Evolutionary conservation across 2,113 vertebrate species (phyloP).

Genomic region (Raphicerus campestris): DNA sequence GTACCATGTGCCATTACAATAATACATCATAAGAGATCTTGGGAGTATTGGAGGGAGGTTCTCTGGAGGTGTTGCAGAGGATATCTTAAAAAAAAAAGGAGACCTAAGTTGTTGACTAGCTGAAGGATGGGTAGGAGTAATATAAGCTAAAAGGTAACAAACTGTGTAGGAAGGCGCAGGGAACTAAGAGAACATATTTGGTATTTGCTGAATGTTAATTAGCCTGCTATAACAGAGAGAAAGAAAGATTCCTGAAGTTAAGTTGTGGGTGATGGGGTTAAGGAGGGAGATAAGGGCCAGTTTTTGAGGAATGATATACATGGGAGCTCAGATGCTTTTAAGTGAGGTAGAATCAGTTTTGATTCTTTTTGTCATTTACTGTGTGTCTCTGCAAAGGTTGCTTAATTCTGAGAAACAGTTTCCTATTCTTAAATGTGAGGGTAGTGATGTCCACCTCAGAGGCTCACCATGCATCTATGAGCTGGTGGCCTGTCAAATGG

Average conservation of each 20-base stretch:
- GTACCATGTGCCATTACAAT: accelerated
- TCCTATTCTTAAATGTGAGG: neutral
- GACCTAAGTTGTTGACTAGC: neutral
- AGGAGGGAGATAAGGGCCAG: neutral
- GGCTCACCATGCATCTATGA: neutral
- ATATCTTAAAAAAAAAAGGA: neutral
- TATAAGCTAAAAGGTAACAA: neutral
- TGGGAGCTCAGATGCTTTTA: neutral
- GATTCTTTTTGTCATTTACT: neutral
- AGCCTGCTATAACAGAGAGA: neutral
- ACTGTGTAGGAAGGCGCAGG: neutral
- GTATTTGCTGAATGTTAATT: neutral
- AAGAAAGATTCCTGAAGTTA: neutral
- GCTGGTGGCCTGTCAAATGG: neutral
- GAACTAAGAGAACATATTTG: neutral
- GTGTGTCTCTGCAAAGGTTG: neutral
- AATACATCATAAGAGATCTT: neutral
- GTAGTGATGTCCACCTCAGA: neutral
- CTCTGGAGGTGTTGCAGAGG: neutral
- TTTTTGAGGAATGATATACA: neutral
- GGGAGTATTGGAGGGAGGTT: neutral
- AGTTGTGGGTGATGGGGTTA: neutral
- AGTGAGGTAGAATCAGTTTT: neutral
- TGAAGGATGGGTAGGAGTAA: neutral
- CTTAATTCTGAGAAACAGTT: neutral